Conservation (phyloP, 1,140 invertebrate genomes). For the Holotrichia oblita region DNA sequence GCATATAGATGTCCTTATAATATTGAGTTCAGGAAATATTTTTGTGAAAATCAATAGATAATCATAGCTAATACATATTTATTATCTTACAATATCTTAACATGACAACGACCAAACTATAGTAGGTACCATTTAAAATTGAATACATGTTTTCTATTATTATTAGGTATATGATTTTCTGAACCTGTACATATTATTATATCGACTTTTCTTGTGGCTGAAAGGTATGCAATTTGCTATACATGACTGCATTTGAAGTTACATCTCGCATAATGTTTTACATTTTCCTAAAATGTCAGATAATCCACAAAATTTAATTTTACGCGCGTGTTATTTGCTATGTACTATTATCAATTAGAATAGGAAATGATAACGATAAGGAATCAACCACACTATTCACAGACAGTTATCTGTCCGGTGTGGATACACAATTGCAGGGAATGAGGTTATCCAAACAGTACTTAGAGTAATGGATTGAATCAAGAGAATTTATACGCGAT, state of each 20-base stretch:
- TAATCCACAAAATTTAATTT: not conserved
- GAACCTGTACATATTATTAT: no score
- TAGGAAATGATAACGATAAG: constrained; percentile 28
- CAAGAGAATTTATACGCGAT: not conserved
- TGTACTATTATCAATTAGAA: constrained; percentile 14
- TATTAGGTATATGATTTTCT: no score
- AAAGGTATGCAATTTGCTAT: not conserved
- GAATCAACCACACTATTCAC: constrained; percentile 2
- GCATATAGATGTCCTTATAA: no score
- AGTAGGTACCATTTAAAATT: no score
- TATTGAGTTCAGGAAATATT: no score
- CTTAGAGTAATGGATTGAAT: not conserved
- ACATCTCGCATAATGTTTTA: not conserved
- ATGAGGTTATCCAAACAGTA: constrained; percentile 28
- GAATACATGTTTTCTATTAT: no score
- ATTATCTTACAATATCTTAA: no score
- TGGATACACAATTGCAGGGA: not conserved
- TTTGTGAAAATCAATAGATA: no score
- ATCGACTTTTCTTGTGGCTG: not conserved
- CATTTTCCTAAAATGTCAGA: not conserved
- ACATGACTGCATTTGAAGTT: not conserved
- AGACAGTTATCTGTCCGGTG: constrained; percentile 17
- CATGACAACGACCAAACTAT: no score
- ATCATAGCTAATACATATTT: no score
- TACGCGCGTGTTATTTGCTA: not conserved